Evolutionary conservation across 2,113 vertebrate species (phyloP), one percentile per base, ranked within the genome.

Genomic region (Trinectes maculatus): DNA sequence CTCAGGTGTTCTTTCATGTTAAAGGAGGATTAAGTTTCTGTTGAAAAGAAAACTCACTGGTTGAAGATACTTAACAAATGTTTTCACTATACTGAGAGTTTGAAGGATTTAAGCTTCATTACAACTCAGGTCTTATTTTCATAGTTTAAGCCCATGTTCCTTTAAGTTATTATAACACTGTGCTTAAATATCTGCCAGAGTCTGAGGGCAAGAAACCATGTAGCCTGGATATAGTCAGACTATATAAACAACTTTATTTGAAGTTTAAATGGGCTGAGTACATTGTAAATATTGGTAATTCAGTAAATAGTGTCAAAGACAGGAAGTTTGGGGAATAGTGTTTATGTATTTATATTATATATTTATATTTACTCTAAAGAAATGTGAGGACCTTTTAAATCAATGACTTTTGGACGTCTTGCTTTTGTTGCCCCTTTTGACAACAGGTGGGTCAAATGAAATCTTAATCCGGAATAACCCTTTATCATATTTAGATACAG

Each of bases 21-120:
- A 71, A 70, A 59, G 15, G 3, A 34, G 33, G 60, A 68, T 68
- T 81, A 34, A 65, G 31, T 9, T 52, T 51, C 40, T 21, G 7
- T 21, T 58, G 5, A 64, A 62, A 67, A 33, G 31, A 55, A 47
- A 51, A 60, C 37, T n/a, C 4, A 3, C 36, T 36, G 37, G 25
- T 36, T 18, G 25, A 55, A 36, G 31, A 59, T 16, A 15, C 15
- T 16, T 12, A n/a, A 31, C 48, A 51, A 26, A 18, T 68, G 54
- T 58, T 68, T 76, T 71, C 16, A 56, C 31, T 19, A 6, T 2
- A 2, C 0, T 29, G 24, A 72, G 19, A 48, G 19, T 34, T n/a
- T 25, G 57, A 52, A 58, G 7, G 40, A 10, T 62, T 64, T 37
- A 13, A 1, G 19, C 29, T 37, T 48, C 13, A 28, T 44, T n/a